Base-by-base conservation (phyloP, 2,888 invertebrate genomes). In the Dynastes maya region DNA sequence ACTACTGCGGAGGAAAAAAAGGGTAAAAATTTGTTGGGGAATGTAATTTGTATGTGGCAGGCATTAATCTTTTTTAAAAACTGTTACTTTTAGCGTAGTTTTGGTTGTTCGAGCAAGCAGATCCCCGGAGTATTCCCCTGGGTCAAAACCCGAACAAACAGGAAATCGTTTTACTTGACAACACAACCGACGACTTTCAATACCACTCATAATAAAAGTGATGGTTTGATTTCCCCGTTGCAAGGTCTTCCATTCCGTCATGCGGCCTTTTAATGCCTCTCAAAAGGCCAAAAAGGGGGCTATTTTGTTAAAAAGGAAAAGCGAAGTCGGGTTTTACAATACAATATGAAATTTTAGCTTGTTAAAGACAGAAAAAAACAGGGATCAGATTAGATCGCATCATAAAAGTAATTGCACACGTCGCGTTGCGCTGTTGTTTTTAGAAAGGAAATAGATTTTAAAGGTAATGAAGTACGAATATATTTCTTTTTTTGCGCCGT, bases 161-260 rank as follows among this genome's bases (percentile, higher is more conserved):
- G 75, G 75, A 75, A 74, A 75, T 63, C 63, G 61, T 61, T 75
- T 75, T 49, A 63, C 63, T 49, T 63, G 75, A 63, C 75, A 75
- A 63, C 61, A 63, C 75, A 61, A 27, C 55, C 55, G 51, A 61
- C 61, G 29, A 58, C 45, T 27, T 63, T 75, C 75, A 75, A 63
- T 45, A 58, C 55, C 22, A 22, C 55, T 58, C 9, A 22, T 58
- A 64, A 29, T 61, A 51, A 32, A 63, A 63, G 37, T 68, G 55
- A 32, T 11, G 16, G 29, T 16, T 11, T 75, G 27, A 63, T 27
- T 13, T 49, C 32, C 29, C 22, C 51, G 22, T 45, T 37, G 32
- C 32, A 37, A n/a, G 65, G 2, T 22, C 11, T 16, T 45, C n/a
- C 37, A 72, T 5, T 37, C 55, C 37, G 72, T 58, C 29, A 72